Evolutionary conservation across 1,140 invertebrate genomes (phyloP).

Genomic region (Zaprionus nigranus): DNA sequence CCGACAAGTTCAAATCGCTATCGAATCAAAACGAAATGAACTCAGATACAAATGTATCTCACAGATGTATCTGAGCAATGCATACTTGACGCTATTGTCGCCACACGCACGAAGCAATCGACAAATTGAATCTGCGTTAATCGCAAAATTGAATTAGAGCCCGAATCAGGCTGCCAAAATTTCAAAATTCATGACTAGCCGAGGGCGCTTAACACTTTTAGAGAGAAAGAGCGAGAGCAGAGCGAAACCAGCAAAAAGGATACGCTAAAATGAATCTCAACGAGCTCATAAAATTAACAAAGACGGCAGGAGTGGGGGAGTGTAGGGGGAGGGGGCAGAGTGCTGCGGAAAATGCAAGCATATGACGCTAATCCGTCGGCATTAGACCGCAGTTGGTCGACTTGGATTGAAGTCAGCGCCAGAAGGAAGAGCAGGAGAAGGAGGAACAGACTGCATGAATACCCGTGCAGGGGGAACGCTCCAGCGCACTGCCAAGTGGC

Average conservation of each 20-base stretch:
- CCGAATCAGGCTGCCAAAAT: constrained; percentile 63
- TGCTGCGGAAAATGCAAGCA: constrained; percentile 78
- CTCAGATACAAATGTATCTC: not conserved
- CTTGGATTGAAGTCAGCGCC: constrained; percentile 18
- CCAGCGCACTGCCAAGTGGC: constrained; percentile 72
- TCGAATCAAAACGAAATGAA: not conserved
- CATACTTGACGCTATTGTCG: not conserved
- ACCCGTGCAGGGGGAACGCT: constrained; percentile 38
- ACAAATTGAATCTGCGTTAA: constrained; percentile 77
- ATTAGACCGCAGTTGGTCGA: constrained; percentile 77
- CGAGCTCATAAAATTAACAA: constrained; percentile 82
- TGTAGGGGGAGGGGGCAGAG: not conserved
- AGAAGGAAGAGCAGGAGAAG: not conserved
- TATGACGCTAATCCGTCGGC: constrained; percentile 83
- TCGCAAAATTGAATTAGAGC: constrained; percentile 75
- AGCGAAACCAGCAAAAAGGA: constrained; percentile 2
- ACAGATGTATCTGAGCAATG: constrained; percentile 6
- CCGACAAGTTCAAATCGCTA: not conserved
- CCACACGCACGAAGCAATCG: constrained; percentile 54
- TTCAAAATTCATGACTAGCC: constrained; percentile 72
- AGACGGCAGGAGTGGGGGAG: constrained; percentile 6
- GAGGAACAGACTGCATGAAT: constrained; percentile 35
- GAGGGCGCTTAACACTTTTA: constrained; percentile 61
- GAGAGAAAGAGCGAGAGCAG: not conserved
- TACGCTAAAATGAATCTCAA: constrained; percentile 73